Evolutionary conservation across 2,113 vertebrate genomes (phyloP), one percentile per base, ranked within the genome.

Genomic region (Polypterus senegalus): DNA sequence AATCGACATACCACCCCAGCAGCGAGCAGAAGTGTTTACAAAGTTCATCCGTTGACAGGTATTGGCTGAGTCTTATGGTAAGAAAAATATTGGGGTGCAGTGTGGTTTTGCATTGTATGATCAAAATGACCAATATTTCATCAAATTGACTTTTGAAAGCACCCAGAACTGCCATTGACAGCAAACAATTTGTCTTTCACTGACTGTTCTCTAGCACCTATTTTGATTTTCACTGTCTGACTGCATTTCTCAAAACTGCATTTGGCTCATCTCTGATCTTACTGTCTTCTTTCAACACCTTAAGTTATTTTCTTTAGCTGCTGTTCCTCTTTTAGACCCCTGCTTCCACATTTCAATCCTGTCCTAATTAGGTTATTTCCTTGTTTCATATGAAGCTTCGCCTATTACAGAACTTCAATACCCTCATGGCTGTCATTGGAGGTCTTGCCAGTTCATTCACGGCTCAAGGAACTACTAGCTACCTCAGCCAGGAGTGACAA

Each of bases 41-140:
- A 94, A 95, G 76, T 94, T 92, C 79, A 91, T 91, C 49, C 0
- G 90, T 95, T 59, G 88, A 58, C 90, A 92, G 92, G 92, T 95
- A 77, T 74, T 71, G 43, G 27, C 27, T 27, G 27, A 11, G 53
- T 9, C 9, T 54, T 54, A 27, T 1, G 2, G 27, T 27, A 27
- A 27, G 27, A 27, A 27, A 27, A 27, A 27, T 27, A 27, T 27
- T 27, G 27, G 27, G 27, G 27, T 27, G 27, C 27, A 27, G 27
- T 27, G 27, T 27, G 27, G 27, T 27, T 27, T 27, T 27, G 2
- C 27, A 27, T 27, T 27, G 27, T 27, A 27, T 27, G 27, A 27
- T 27, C 27, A 27, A 27, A 27, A 27, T 27, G 27, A 27, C 27
- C 27, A 27, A 27, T 27, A 27, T 27, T 27, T 27, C 2, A 1